A percentile compares a stretch with the other conserved stretches of the same genome.
phyloP scores from a whole-genome alignment of 2,113 vertebrate genomes.

The Carassius gibelio region DNA sequence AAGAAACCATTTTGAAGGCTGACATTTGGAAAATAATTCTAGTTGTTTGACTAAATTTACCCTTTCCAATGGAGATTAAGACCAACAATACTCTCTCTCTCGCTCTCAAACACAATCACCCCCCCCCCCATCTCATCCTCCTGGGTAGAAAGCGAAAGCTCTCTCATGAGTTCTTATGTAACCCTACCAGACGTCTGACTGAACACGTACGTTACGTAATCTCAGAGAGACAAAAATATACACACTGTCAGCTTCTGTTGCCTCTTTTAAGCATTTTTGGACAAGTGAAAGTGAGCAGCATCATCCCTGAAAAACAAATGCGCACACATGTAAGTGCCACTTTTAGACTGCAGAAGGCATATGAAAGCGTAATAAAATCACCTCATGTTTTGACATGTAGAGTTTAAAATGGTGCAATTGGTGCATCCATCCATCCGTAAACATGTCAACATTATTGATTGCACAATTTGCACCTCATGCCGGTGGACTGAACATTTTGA shows the following conservation, averaged over 20 bases:
- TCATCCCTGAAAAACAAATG: not conserved
- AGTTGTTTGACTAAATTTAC: slow-evolving; percentile 1
- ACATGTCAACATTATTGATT: not conserved
- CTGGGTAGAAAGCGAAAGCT: slow-evolving; percentile 4
- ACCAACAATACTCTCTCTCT: slow-evolving; percentile 9
- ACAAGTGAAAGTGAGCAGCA: not conserved
- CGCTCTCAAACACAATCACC: not conserved
- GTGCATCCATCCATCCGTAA: not conserved
- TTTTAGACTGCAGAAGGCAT: not conserved
- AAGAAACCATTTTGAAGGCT: not conserved
- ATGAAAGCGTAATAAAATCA: not conserved
- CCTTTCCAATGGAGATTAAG: not conserved
- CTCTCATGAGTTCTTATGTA: slow-evolving; percentile 27
- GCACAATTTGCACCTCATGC: not conserved
- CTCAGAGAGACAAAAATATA: not conserved
- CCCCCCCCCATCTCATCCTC: not conserved
- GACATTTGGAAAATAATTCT: not conserved
- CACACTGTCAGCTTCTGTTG: not conserved
- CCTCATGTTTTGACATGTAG: not conserved
- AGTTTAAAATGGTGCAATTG: not conserved
- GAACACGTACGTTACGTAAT: slow-evolving; percentile 15
- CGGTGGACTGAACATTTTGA: not conserved
- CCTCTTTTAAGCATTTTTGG: slow-evolving; percentile 1
- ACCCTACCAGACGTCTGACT: slow-evolving; percentile 24
- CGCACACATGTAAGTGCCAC: not conserved